Base-by-base conservation (phyloP, 2,888 invertebrate genomes). In the Drosophila paranaensis region DNA sequence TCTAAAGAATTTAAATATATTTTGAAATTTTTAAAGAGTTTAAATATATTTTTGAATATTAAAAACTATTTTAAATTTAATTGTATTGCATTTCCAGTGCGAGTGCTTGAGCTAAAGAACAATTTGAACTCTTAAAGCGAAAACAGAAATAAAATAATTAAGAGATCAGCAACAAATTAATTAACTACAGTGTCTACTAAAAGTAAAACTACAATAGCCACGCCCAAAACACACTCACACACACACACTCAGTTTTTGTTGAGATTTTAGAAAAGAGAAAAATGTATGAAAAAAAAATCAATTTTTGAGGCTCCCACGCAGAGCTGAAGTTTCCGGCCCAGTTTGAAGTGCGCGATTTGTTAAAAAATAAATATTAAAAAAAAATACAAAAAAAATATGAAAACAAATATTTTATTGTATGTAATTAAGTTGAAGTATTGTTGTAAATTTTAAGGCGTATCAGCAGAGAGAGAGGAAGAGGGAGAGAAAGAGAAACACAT, bases 151-250 rank as follows among this genome's bases (percentile, higher is more conserved):
- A 43, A 55, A 61, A 25, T 30, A 42, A 69, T 54, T 25, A 64
- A 64, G 30, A 78, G 79, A 56, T 61, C 65, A 73, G 71, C 81
- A 85, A 68, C 74, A 82, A 72, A 74, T 88, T 85, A 85, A 85
- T 68, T 68, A 77, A 85, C 79, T 87, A 88, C 85, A 84, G 88
- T 84, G 84, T 88, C 84, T 84, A 84, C 88, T 82, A 82, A 82
- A 85, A 85, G 84, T 84, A 82, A 76, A 85, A 70, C 86, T 82
- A 84, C 84, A 84, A 84, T 84, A 84, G 86, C 82, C 88, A 88
- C 77, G 72, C 48, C 55, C 48, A 65, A 35, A 37, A 27, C 46
- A 58, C 37, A 14, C 16, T 14, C 40, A 42, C 42, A 71, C 73
- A 80, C 74, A 27, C 27, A 27, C 27, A 20, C 20, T 73, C 80